Evolutionary conservation across 2,888 invertebrate species (phyloP).

Genomic region (Drosophila ezoana): DNA sequence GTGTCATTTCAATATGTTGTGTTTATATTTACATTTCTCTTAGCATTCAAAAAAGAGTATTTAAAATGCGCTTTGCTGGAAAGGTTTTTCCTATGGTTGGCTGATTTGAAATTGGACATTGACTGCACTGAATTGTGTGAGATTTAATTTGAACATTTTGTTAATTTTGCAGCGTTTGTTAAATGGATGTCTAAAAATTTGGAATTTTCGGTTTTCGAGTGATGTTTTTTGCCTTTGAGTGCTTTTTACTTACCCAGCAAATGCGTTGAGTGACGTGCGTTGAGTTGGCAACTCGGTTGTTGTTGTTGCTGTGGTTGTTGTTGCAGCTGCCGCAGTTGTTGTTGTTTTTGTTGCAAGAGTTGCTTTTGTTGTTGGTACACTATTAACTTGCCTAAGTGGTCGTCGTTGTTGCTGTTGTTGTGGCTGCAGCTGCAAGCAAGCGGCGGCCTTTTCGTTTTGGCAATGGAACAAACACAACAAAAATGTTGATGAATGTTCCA

Average conservation of each 20-base stretch:
- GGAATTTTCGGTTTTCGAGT: neutral
- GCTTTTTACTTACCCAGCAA: slow-evolving; percentile 59
- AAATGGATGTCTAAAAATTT: slow-evolving; percentile 1
- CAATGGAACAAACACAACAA: slow-evolving; percentile 75
- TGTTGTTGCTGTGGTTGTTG: slow-evolving; percentile 20
- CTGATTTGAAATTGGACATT: slow-evolving; percentile 25
- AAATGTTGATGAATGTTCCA: slow-evolving; percentile 79
- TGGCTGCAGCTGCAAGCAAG: slow-evolving; percentile 64
- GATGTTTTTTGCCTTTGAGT: neutral
- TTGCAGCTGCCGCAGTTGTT: slow-evolving; percentile 8
- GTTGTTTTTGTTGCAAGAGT: slow-evolving; percentile 21
- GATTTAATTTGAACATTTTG: slow-evolving; percentile 48
- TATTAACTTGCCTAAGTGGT: slow-evolving; percentile 32
- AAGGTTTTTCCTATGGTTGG: slow-evolving; percentile 1
- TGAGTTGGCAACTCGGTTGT: slow-evolving; percentile 23
- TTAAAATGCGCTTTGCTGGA: neutral
- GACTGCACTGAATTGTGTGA: slow-evolving; percentile 25
- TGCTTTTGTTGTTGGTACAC: slow-evolving; percentile 31
- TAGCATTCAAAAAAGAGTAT: slow-evolving; percentile 32
- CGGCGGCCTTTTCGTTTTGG: slow-evolving; percentile 67
- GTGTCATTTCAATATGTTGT: neutral
- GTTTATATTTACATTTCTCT: neutral
- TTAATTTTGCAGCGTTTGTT: slow-evolving; percentile 29
- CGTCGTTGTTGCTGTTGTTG: slow-evolving; percentile 45
- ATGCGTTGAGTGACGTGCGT: slow-evolving; percentile 35